These are phyloP conservation scores for Lithobates pipiens DNA, from an alignment of 2,797 vertebrate species.

Conservation along the genomic window DNA sequence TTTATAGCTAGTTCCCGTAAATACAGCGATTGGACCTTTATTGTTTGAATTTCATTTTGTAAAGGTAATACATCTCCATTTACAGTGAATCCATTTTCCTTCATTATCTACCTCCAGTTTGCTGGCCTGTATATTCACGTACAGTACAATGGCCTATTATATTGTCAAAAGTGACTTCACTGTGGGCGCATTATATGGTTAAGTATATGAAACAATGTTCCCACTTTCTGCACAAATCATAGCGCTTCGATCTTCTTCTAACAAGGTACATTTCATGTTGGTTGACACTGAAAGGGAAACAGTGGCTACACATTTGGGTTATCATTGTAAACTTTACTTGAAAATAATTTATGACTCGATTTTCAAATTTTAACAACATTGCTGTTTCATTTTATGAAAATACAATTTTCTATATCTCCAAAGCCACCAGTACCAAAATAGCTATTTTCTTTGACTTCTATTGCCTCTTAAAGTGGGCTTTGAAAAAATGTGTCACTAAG, in stretches of 20 bases:
- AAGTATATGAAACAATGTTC: neutral
- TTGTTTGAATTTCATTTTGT: neutral
- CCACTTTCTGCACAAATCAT: neutral
- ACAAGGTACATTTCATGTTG: constrained; percentile 1
- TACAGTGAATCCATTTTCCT: neutral
- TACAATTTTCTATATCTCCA: neutral
- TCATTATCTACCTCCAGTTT: neutral
- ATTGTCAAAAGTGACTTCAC: constrained; percentile 6
- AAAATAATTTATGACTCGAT: too few relatives aligned
- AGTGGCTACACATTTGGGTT: neutral
- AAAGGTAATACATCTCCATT: neutral
- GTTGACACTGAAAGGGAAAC: neutral
- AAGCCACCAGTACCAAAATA: too few relatives aligned
- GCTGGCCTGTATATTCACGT: neutral
- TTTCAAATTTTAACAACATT: too few relatives aligned
- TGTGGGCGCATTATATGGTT: neutral
- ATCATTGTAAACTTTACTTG: neutral
- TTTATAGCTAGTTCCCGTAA: neutral
- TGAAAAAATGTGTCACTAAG: too few relatives aligned
- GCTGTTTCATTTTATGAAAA: neutral
- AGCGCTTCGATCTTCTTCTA: too few relatives aligned
- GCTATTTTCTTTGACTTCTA: too few relatives aligned
- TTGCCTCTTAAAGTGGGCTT: too few relatives aligned
- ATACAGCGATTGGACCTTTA: neutral
- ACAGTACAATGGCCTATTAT: neutral